These are phyloP conservation scores for Syrmaticus mikado DNA, from an alignment of 2,113 vertebrate genomes.

Conservation along the genomic window DNA sequence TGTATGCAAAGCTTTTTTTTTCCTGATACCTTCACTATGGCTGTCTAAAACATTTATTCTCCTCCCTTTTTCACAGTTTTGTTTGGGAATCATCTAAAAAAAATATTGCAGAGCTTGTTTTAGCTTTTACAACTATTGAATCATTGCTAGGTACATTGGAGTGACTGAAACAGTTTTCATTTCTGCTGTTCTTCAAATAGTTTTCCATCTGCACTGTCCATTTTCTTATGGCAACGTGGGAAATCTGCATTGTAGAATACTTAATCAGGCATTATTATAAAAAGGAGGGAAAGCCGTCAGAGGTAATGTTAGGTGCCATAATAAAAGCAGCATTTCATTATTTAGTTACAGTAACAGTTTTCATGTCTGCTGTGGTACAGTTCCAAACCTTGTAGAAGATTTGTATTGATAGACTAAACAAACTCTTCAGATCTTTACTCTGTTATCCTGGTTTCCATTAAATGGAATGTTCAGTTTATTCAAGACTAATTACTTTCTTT, in stretches of 20 bases:
- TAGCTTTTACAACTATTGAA: background rate
- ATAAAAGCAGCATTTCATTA: background rate
- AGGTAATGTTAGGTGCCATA: background rate
- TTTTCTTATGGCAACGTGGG: background rate
- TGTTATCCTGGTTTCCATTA: background rate
- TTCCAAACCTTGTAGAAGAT: background rate
- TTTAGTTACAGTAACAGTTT: constrained; percentile 23
- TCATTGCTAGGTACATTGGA: background rate
- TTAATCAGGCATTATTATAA: background rate
- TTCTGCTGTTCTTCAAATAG: background rate
- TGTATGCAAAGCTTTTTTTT: background rate
- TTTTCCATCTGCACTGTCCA: background rate
- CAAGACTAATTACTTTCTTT: background rate
- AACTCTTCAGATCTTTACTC: background rate
- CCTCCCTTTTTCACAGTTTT: background rate
- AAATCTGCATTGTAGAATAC: background rate
- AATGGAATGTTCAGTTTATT: constrained; percentile 8
- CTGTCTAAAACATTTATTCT: background rate
- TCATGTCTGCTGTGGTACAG: background rate
- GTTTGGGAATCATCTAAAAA: background rate
- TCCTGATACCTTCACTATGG: background rate
- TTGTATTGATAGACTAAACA: background rate
- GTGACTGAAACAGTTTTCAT: background rate
- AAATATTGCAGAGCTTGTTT: background rate
- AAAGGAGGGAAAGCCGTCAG: background rate